Evolutionary conservation across 2,797 vertebrate species (phyloP).

Genomic region (Lacerta agilis): DNA sequence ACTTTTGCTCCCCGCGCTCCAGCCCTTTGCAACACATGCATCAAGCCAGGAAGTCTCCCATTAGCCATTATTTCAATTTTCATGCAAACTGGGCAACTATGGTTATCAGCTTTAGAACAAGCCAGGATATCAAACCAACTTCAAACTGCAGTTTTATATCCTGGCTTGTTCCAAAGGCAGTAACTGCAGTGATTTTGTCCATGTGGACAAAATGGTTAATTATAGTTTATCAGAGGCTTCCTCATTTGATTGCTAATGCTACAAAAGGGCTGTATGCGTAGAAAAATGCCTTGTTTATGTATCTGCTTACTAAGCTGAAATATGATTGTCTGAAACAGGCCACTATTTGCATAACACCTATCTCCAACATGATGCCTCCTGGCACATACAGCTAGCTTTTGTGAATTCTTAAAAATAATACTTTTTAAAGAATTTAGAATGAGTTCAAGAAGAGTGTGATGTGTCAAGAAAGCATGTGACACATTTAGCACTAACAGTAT

Average conservation of each 20-base stretch:
- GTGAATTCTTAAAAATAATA: background rate
- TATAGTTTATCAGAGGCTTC: background rate
- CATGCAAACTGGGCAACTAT: background rate
- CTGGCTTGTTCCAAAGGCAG: background rate
- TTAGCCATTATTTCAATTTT: background rate
- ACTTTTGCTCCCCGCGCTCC: background rate
- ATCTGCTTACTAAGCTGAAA: background rate
- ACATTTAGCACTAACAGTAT: background rate
- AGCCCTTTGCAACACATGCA: background rate
- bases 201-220: background rate
- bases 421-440: background rate
- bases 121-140: background rate
- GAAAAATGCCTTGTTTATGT: background rate
- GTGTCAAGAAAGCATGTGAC: background rate
- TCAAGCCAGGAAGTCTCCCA: no score
- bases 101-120: background rate
- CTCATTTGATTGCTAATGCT: background rate
- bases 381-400: background rate
- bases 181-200: no score
- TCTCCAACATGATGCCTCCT: background rate
- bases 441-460: background rate
- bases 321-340: background rate
- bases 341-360: background rate
- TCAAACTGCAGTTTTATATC: background rate
- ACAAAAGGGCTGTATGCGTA: background rate